phyloP scores from a whole-genome alignment of 2,888 invertebrate species.

The Baccha elongata region DNA sequence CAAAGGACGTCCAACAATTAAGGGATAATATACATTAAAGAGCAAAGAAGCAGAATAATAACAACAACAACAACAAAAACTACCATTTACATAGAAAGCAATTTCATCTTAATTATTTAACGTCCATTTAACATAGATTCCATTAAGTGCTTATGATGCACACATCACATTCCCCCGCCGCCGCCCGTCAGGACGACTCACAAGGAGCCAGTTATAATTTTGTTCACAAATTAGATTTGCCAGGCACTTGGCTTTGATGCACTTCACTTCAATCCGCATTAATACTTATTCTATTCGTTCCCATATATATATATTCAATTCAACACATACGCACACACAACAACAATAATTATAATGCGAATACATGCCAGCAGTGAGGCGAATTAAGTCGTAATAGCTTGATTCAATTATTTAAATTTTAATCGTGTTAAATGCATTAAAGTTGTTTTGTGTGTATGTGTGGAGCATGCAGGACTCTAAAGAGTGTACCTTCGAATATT shows the following conservation, averaged over 20 bases:
- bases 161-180: not conserved
- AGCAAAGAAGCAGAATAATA: not conserved
- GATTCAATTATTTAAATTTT: constrained; percentile 57
- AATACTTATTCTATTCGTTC: not conserved
- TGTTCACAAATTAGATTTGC: constrained; percentile 56
- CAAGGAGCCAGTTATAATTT: constrained; percentile 39
- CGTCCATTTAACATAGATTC: constrained; percentile 60
- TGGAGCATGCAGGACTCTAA: not conserved
- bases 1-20: constrained; percentile 36
- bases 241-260: constrained; percentile 43
- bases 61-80: constrained; percentile 3
- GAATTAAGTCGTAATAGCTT: constrained; percentile 53
- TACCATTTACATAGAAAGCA: constrained; percentile 27
- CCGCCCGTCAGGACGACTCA: not conserved
- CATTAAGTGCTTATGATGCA: constrained; percentile 63
- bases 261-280: not conserved
- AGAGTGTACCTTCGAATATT: constrained; percentile 4
- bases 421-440: constrained; percentile 55
- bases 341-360: constrained; percentile 39
- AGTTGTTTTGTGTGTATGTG: constrained; percentile 1
- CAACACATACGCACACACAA: not conserved
- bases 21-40: constrained; percentile 6
- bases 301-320: not conserved
- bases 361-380: constrained; percentile 15
- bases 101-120: constrained; percentile 63